Evolutionary conservation across 2,888 invertebrate species (phyloP), one percentile per base, ranked within the genome.

Genomic region (Callyntrura guangdongensis): DNA sequence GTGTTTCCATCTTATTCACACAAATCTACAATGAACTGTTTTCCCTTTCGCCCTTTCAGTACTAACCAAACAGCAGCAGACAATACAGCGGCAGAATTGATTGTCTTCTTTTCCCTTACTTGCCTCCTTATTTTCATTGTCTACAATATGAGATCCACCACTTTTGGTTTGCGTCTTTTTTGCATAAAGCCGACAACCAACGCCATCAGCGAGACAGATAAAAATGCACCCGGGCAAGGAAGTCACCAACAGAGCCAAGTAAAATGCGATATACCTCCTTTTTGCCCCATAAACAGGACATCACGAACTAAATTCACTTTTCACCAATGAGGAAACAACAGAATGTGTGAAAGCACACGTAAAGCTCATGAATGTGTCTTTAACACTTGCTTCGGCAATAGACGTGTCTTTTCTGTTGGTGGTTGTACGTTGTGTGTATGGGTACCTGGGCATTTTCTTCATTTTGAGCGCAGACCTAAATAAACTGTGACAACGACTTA

Each of bases 171-270:
- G 69, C 17, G 4, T 69, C 14, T 69, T 36, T 14, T 69, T 14
- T 69, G 36, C 12, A n/a, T 5, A 72, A 20, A 72, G 72, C 20
- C 45, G 20, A 20, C 72, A 72, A 22, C 45, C 36, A 61, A 20
- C 61, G 36, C 72, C 45, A 36, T 47, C 56, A 56, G 81, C 56
- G 12, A 81, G 59, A 81, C 56, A 59, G 56, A 81, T 36, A 81
- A 81, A 83, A 64, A 45, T 83, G 64, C 67, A 53, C 72, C 72
- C 27, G 27, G 69, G 69, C 69, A 84, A 56, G 36, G 72, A 85
- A 85, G 85, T 85, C 85, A 72, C 22, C 72, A 72, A 85, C 85
- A 85, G 72, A 72, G 85, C 72, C 72, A 84, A 82, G 69, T 69
- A 84, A 84, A 72, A 84, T 69, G 67, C 67, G 67, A 69, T 84